Evolutionary conservation across 2,113 vertebrate species (phyloP), one percentile per base, ranked within the genome.

Genomic region (Cavia aperea): DNA sequence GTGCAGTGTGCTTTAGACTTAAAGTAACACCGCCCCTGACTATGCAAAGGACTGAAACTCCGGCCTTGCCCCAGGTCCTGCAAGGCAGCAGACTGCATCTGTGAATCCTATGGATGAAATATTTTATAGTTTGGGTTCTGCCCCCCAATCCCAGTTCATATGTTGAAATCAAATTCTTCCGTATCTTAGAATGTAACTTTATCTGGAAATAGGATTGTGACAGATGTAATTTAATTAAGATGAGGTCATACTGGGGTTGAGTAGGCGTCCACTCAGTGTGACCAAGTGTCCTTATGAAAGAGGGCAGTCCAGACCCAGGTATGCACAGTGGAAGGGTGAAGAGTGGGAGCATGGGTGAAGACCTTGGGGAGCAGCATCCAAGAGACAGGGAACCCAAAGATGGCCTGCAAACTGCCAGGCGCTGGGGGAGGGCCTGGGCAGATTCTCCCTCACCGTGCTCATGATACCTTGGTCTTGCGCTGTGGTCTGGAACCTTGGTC

Each of bases 261-360:
- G 12, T 58, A 15, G 46, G 11, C 62, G 49, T 58, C 68, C 43
- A 43, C n/a, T 39, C 1, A 4, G 3, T 43, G 2, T 49, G 49
- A 81, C 39, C 36, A 31, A 31, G 4, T 33, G 19, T 51, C 8
- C n/a, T 60, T 73, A 29, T 62, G 26, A 39, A 68, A 65, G 19
- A 29, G 58, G 13, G 24, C 14, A 43, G 39, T 18, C 39, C 70
- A 13, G n/a, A 77, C 15, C 39, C 2, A 51, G n/a, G 43, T 5
- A 21, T 0, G 2, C 14, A 7, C 24, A 23, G 7, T 51, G 26
- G 29, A 15, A 51, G 56, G 58, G 49, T 10, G 16, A 3, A 29
- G 49, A 18, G 4, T 46, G 62, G 39, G 39, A 75, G 66, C 18
- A 10, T 14, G 43, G 60, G 5, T 26, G 46, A 43, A 79, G n/a